A percentile compares a stretch with the other conserved stretches of the same genome.
Evolutionary conservation across 2,888 invertebrate genomes (phyloP).

Genomic region (Tromatobia lineatoria): DNA sequence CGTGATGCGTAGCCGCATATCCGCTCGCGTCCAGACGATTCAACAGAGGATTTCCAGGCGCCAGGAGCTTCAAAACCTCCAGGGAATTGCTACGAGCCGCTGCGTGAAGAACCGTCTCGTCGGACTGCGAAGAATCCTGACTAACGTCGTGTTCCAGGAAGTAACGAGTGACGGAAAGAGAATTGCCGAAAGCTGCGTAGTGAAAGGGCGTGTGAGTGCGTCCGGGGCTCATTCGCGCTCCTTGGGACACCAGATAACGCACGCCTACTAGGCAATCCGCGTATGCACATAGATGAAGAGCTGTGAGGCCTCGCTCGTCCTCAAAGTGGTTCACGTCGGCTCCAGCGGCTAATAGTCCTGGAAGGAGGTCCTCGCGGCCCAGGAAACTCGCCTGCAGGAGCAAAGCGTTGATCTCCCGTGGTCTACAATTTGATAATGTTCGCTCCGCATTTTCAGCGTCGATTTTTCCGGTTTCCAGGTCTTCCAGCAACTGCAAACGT

Average conservation of each 20-base stretch:
- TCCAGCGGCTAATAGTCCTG: conserved; percentile 88
- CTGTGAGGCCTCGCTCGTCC: conserved; percentile 90
- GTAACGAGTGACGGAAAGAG: conserved; percentile 92
- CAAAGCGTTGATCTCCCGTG: conserved; percentile 90
- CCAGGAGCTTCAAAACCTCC: conserved; percentile 92
- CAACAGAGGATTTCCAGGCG: conserved; percentile 91
- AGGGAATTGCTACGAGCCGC: conserved; percentile 94
- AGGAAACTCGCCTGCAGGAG: conserved; percentile 92
- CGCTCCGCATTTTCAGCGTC: conserved; percentile 87
- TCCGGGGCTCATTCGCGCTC: conserved; percentile 90
- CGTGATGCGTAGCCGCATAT: conserved; percentile 92
- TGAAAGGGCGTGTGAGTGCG: conserved; percentile 94
- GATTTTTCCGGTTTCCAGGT: conserved; percentile 90
- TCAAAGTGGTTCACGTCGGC: conserved; percentile 91
- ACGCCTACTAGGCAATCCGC: conserved; percentile 92
- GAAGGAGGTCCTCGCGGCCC: conserved; percentile 89
- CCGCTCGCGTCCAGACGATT: conserved; percentile 92
- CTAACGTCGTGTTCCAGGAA: conserved; percentile 91
- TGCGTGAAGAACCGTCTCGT: conserved; percentile 93
- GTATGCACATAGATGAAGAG: conserved; percentile 92
- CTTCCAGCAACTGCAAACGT: conserved; percentile 90
- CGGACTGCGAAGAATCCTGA: conserved; percentile 88
- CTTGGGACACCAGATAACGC: conserved; percentile 89
- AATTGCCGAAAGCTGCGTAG: conserved; percentile 96
- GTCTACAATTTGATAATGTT: conserved; percentile 87